Base-by-base conservation (phyloP, 2,888 invertebrate species). In the Microctonus hyperodae region DNA sequence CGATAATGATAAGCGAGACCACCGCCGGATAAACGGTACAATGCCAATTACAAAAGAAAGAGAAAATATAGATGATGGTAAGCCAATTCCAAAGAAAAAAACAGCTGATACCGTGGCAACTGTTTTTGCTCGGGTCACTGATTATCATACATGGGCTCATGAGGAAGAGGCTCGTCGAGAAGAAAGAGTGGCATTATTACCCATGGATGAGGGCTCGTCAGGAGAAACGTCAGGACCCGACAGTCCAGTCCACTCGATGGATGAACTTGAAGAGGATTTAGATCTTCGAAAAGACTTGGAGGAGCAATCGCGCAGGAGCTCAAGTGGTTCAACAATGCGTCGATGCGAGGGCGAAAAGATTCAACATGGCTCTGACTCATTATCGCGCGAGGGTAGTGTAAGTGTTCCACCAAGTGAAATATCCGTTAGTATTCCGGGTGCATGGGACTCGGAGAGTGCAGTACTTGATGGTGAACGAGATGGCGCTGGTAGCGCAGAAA, bases 151-250 rank as follows among this genome's bases (percentile, higher is more conserved):
- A 0, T 85, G 85, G 81, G 83, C 81, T 35, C 81, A 84, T 59
- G 79, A 84, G 61, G 81, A 84, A 69, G 83, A 84, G 66, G 76
- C 77, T 1, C 81, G 78, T 66, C 79, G 78, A 60, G 79, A 79
- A 58, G 83, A 83, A 53, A 75, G 73, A 64, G 76, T 76, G 37
- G 67, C 70, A n/a, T 65, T 73, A 7, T 74, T 75, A 0, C 69
- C 74, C 11, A 64, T 75, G n/a, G 78, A 77, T 74, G 89, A 88
- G 40, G 88, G 88, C 60, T 93, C 93, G 10, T 94, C 94, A 0
- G 94, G 95, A 1, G 94, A 92, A 77, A 95, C 95, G 13, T 94
- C 94, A 9, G 95, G 95, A 0, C 95, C 95, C 0, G 95, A 95
- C 76, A 93, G 93, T 81, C 94, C 94, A 11, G 85, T 83, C 2